Evolutionary conservation across 2,888 invertebrate genomes (phyloP), one percentile per base, ranked within the genome.

Genomic region (Phengaris alcon): DNA sequence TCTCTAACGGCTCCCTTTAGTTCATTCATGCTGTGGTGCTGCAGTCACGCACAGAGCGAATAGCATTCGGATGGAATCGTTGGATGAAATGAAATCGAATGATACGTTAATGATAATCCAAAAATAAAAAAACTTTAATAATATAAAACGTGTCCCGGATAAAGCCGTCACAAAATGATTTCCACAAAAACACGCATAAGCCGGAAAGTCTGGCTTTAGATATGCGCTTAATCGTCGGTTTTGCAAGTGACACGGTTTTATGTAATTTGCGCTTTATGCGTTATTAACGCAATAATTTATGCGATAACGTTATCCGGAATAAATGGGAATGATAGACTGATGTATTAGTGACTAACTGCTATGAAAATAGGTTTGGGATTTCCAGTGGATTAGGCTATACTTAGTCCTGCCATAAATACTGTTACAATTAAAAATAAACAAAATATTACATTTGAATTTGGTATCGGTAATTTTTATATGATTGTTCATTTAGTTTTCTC

Each of bases 141-240:
- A 64, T 35, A 35, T 44, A 35, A 64, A 35, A 22, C 22, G 59
- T 48, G 35, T 48, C 6, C 48, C 48, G 1, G 59, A 59, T 59
- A 12, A 35, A 64, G 35, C 64, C 64, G 13, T 64, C 64, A 64
- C 64, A 44, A 12, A 35, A 35, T 35, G 35, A 12, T 15, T 64
- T 64, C 12, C 35, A 5, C 35, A 2, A 35, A 35, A 12, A 64
- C 15, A n/a, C 48, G n/a, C 15, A 22, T 51, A 70, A 15, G 48
- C 15, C 48, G 48, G 48, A 15, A 48, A 69, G 70, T 51, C 48
- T 6, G 48, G 51, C 70, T 46, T 46, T 69, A 48, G 69, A 46
- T 48, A 46, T 48, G 5, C 15, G 69, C 51, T 15, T 70, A 70
- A 70, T 70, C 70, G 64, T 51, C 10, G 51, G 70, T 70, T 35